These are phyloP conservation scores for Drosophila littoralis DNA, from an alignment of 1,140 invertebrate genomes.

Conservation along the genomic window DNA sequence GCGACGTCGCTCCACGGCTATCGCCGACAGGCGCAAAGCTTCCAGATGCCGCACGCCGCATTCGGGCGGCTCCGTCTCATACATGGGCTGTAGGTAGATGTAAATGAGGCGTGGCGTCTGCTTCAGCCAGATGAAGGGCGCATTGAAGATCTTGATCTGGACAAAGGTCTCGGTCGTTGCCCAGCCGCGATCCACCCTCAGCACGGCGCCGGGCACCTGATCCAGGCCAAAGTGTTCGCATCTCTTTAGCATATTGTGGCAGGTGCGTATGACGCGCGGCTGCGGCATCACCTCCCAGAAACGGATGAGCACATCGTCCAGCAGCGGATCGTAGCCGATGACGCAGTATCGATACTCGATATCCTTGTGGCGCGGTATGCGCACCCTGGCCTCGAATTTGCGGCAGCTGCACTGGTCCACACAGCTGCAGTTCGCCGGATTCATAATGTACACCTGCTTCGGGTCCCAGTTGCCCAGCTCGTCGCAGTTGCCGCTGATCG, in stretches of 20 bases:
- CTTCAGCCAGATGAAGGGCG: conserved; percentile 89
- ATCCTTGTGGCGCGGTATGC: conserved; percentile 87
- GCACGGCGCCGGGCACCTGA: conserved; percentile 84
- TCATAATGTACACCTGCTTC: conserved; percentile 84
- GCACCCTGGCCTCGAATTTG: conserved; percentile 85
- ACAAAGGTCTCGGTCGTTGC: conserved; percentile 92
- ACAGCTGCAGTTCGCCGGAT: conserved; percentile 41
- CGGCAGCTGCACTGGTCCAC: not conserved
- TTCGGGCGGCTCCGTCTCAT: not conserved
- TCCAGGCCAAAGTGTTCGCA: conserved; percentile 87
- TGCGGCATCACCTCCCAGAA: conserved; percentile 92
- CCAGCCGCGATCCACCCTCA: conserved; percentile 92
- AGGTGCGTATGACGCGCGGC: conserved; percentile 86
- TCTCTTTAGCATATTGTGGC: conserved; percentile 63
- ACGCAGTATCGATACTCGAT: conserved; percentile 93
- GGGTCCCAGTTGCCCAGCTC: conserved; percentile 85
- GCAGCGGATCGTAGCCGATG: conserved; percentile 85
- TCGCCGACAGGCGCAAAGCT: not conserved
- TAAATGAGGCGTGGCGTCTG: conserved; percentile 88
- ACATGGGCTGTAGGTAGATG: conserved; percentile 90
- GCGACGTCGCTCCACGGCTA: not conserved
- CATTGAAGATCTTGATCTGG: conserved; percentile 93
- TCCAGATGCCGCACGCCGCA: not conserved
- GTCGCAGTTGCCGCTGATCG: conserved; percentile 84
- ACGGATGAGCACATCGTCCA: conserved; percentile 88